These are phyloP conservation scores for Tarsius wallacei DNA, from an alignment of 2,797 vertebrate species.

Conservation along the genomic window DNA sequence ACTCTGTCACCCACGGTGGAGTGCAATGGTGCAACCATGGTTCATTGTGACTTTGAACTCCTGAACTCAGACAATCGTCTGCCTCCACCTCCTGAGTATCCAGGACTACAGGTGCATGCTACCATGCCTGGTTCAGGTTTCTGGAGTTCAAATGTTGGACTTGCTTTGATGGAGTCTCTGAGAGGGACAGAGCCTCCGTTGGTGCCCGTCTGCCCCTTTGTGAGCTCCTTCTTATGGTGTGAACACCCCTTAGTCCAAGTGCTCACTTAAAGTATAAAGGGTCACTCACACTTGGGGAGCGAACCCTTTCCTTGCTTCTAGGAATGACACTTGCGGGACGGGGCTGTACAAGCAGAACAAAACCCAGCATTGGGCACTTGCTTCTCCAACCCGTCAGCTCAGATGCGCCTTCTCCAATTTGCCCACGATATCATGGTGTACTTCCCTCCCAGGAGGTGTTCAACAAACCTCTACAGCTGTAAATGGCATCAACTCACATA, in stretches of 20 bases:
- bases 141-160: no score
- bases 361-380: background rate
- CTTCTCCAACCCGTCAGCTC: background rate
- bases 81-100: no score
- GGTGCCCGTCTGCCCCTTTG: rapidly evolving
- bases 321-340: rapidly evolving
- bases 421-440: rapidly evolving
- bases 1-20: no score
- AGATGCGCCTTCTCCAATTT: rapidly evolving
- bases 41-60: no score
- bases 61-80: no score
- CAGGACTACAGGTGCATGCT: no score
- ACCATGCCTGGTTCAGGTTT: no score
- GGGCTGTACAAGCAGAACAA: rapidly evolving
- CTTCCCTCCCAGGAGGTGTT: rapidly evolving
- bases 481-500: background rate
- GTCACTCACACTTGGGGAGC: rapidly evolving
- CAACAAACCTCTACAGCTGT: background rate
- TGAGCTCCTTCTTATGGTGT: no score
- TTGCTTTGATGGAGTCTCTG: background rate
- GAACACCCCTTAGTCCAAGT: no score
- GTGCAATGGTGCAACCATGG: no score
- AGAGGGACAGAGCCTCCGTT: rapidly evolving
- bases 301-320: background rate
- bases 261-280: no score